A percentile compares a stretch with the other conserved stretches of the same genome.
Evolutionary conservation across 2,888 invertebrate species (phyloP).

Genomic region (Cepaea hortensis): DNA sequence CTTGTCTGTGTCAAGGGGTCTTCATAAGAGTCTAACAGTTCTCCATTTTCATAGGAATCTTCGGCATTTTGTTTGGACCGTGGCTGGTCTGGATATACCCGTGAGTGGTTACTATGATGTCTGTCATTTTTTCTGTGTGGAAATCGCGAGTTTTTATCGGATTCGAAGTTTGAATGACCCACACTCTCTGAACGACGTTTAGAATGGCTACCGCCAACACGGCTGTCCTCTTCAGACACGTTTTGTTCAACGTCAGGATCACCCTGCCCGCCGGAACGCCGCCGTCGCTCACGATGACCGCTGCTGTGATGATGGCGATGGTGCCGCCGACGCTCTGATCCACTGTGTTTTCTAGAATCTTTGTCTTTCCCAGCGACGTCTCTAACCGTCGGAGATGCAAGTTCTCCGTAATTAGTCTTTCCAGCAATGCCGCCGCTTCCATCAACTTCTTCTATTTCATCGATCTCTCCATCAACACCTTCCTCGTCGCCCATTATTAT

Average conservation of each 20-base stretch:
- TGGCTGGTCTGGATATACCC: neutral
- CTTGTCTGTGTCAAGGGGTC: conserved; percentile 14
- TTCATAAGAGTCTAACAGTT: conserved; percentile 20
- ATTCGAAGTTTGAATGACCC: neutral
- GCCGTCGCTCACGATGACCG: conserved; percentile 10
- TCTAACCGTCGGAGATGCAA: neutral
- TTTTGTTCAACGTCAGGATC: conserved; percentile 1
- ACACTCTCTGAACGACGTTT: conserved; percentile 13
- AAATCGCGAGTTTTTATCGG: neutral
- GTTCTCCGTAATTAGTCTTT: neutral
- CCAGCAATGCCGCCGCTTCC: neutral
- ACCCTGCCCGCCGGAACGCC: conserved; percentile 17
- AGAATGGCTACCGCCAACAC: neutral
- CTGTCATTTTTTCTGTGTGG: conserved; percentile 28
- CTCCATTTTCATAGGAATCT: conserved; percentile 18
- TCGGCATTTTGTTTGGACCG: conserved; percentile 8
- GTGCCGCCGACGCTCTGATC: conserved; percentile 31
- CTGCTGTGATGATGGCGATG: conserved; percentile 37
- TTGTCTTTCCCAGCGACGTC: neutral
- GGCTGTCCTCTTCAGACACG: conserved; percentile 6
- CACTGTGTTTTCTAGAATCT: conserved; percentile 14
- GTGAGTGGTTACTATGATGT: conserved; percentile 9
- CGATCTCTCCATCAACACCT: conserved; percentile 25
- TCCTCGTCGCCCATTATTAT: conserved; percentile 6
- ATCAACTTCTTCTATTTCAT: conserved; percentile 18